Evolutionary conservation across 1,140 invertebrate species (phyloP), one percentile per base, ranked within the genome.

Genomic region (Luehdorfia chinensis): DNA sequence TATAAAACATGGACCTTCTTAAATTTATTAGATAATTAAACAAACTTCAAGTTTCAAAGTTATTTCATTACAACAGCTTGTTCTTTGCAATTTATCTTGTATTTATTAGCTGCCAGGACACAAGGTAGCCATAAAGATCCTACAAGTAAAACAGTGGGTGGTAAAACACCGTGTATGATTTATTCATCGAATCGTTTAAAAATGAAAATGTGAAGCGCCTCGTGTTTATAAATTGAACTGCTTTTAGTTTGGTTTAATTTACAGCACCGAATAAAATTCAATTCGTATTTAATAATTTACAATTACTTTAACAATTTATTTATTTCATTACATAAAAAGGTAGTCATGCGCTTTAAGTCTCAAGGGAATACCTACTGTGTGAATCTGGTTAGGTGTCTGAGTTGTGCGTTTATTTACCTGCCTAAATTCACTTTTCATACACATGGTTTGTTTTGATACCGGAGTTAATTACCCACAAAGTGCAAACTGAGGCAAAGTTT

Each of bases 381-480:
- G n/a, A n/a, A n/a, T n/a, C n/a, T n/a, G n/a, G n/a, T n/a, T n/a
- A n/a, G n/a, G n/a, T n/a, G n/a, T 21, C 6, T 21, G 6, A 21
- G 2, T 21, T 21, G 6, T 21, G 6, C 6, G 19, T 21, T 21
- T 21, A 6, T 50, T 37, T 25, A 33, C 32, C 2, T 28, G 8
- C 19, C 43, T 32, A 9, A 9, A 39, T 46, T 46, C 21, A 14
- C 28, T 30, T 33, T 37, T 16, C 45, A 19, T 36, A 15, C 11
- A 14, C 23, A 28, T 44, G 36, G 44, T 53, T 49, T 53, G 43
- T 47, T n/a, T 49, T 37, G 44, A 34, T 49, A 49, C 21, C 39
- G 36, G 43, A 72, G 57, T 59, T 68, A 73, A 68, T 69, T 69
- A 59, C 36, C 55, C 57, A 65, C 60, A 55, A 66, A 63, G 46